A percentile compares a stretch with the other conserved stretches of the same genome.
Evolutionary conservation across 2,797 vertebrate genomes (phyloP).

Genomic region (Molothrus ater): DNA sequence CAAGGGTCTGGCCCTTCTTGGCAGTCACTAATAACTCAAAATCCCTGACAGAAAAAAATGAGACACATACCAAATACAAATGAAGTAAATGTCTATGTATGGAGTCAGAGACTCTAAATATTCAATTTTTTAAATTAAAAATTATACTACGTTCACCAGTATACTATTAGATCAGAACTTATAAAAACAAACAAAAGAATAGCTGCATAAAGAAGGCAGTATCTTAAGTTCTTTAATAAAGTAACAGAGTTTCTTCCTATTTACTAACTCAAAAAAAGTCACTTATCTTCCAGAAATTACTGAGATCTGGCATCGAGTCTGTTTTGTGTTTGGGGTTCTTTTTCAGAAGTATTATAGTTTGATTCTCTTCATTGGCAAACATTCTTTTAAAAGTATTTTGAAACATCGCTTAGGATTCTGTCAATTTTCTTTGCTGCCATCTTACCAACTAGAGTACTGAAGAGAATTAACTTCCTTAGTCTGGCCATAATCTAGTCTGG

Average conservation of each 20-base stretch:
- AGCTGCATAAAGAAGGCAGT: not conserved
- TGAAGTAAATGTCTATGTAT: not conserved
- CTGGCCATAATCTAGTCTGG: not conserved
- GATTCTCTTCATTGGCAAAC: not conserved
- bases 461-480: not conserved
- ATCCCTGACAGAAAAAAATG: not conserved
- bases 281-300: not conserved
- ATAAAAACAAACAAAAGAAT: not conserved
- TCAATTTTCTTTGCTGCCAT: not conserved
- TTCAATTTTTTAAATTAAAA: not conserved
- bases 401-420: not conserved
- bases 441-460: not conserved
- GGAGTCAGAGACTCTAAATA: not conserved
- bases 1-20: not conserved
- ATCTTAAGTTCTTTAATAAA: not conserved
- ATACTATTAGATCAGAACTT: not conserved
- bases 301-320: not conserved
- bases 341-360: not conserved
- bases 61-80: not conserved
- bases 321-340: not conserved
- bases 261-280: not conserved
- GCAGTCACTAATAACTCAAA: not conserved
- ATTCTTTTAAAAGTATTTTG: not conserved
- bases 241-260: accelerated
- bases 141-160: not conserved